Conservation (phyloP, 2,113 vertebrate species). For the Psephotus haematonotus region DNA sequence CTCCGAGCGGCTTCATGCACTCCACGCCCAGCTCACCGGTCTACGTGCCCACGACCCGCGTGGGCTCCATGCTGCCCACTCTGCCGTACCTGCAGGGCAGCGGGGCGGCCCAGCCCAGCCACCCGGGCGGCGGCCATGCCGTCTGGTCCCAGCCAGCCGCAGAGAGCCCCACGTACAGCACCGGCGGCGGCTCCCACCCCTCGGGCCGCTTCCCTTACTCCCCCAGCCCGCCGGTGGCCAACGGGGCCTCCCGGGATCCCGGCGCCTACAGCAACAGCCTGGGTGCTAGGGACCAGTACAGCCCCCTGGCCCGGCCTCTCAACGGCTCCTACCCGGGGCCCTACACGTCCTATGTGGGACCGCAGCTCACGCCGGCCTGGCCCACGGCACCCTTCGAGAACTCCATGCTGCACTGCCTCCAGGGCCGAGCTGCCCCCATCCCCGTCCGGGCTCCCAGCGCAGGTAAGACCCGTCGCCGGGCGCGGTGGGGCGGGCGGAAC, state of each 20-base stretch:
- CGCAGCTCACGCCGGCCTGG: conserved; percentile 90
- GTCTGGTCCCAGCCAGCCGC: conserved; percentile 85
- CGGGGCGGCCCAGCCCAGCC: conserved; percentile 82
- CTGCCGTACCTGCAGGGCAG: conserved; percentile 88
- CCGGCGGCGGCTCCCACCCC: conserved; percentile 81
- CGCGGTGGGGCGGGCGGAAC: neutral
- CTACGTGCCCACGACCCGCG: conserved; percentile 93
- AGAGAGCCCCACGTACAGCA: conserved; percentile 72
- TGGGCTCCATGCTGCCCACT: conserved; percentile 92
- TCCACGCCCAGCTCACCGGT: conserved; percentile 91
- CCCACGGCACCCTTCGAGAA: conserved; percentile 88
- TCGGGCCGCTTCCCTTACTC: conserved; percentile 91
- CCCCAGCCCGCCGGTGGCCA: conserved; percentile 89
- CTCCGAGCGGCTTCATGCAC: conserved; percentile 88
- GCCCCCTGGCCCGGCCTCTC: conserved; percentile 83
- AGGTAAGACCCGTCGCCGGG: conserved; percentile 76
- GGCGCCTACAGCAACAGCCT: conserved; percentile 78
- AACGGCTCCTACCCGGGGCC: conserved; percentile 88
- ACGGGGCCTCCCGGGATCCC: conserved; percentile 80
- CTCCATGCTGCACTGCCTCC: conserved; percentile 93
- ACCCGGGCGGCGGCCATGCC: conserved; percentile 80
- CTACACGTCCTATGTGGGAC: conserved; percentile 89
- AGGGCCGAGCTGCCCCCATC: conserved; percentile 85
- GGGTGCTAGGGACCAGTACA: conserved; percentile 90
- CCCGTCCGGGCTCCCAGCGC: conserved; percentile 87